A percentile compares a stretch with the other conserved stretches of the same genome.
These are phyloP conservation scores for Carapus acus DNA, from an alignment of 2,797 vertebrate species.

Conservation along the genomic window DNA sequence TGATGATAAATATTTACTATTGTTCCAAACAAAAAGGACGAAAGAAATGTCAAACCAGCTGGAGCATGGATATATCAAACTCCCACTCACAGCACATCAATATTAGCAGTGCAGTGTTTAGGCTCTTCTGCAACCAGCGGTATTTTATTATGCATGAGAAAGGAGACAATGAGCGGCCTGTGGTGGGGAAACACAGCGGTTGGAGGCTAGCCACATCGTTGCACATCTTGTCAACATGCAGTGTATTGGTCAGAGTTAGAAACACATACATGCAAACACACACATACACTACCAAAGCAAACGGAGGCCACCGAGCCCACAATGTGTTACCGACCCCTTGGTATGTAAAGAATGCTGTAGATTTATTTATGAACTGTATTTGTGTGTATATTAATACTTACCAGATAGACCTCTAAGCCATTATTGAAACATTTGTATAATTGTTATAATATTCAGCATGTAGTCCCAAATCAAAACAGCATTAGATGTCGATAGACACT, in stretches of 20 bases:
- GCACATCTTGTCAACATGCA: constrained; percentile 38
- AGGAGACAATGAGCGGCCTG: constrained; percentile 48
- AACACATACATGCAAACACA: constrained; percentile 25
- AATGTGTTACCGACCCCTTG: constrained; percentile 27
- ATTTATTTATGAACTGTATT: constrained; percentile 22
- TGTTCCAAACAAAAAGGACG: constrained; percentile 46
- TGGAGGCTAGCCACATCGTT: constrained; percentile 42
- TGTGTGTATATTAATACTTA: not conserved
- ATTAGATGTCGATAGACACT: too few relatives aligned
- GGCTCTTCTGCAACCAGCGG: constrained; percentile 31
- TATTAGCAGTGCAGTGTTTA: constrained; percentile 42
- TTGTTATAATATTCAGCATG: too few relatives aligned
- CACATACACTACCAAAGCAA: too few relatives aligned
- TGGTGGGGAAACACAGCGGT: constrained; percentile 45
- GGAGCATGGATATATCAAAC: constrained; percentile 34
- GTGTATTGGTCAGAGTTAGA: constrained; percentile 27
- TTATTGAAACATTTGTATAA: too few relatives aligned
- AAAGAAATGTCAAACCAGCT: constrained; percentile 38
- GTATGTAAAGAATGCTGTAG: constrained; percentile 20
- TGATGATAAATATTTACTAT: constrained; percentile 58
- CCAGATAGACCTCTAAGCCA: too few relatives aligned
- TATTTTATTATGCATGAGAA: constrained; percentile 68
- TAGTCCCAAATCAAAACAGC: too few relatives aligned
- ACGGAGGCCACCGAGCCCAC: constrained; percentile 30
- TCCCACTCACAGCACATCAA: constrained; percentile 34